phyloP scores from a whole-genome alignment of 2,888 invertebrate species.

The Cheilosia impressa region DNA sequence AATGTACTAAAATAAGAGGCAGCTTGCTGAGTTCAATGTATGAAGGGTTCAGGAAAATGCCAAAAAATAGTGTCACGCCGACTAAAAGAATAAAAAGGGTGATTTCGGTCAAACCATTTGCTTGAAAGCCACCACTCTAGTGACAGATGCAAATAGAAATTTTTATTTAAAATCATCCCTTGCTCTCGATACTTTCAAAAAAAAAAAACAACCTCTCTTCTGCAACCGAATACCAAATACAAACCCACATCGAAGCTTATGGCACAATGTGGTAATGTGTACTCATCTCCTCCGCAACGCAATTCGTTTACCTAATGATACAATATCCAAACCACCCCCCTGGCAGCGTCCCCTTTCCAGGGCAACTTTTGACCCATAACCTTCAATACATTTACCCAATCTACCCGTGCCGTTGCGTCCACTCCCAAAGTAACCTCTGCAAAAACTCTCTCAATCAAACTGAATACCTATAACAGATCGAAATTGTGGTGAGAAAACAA shows the following conservation, averaged over 20 bases:
- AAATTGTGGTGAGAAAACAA: constrained; percentile 71
- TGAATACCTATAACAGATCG: constrained; percentile 66
- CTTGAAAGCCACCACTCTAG: no score
- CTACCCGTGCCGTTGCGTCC: background rate
- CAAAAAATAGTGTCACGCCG: no score
- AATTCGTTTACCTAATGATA: constrained; percentile 60
- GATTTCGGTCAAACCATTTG: no score
- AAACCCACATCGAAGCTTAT: background rate
- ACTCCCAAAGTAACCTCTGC: constrained; percentile 53
- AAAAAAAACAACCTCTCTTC: no score
- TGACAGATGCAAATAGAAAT: no score
- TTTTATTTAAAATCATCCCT: no score
- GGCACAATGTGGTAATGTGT: background rate
- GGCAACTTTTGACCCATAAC: constrained; percentile 62
- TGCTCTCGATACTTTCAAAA: no score
- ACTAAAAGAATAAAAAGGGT: no score
- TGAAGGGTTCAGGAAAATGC: no score
- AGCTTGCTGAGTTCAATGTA: no score
- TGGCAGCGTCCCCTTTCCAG: background rate
- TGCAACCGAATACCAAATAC: no score
- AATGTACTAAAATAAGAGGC: no score
- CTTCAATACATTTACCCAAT: constrained; percentile 44
- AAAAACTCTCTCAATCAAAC: constrained; percentile 70
- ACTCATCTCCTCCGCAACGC: constrained; percentile 6
- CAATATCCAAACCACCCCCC: constrained; percentile 34